Evolutionary conservation across 2,797 vertebrate species (phyloP).

Genomic region (Thamnophis elegans): DNA sequence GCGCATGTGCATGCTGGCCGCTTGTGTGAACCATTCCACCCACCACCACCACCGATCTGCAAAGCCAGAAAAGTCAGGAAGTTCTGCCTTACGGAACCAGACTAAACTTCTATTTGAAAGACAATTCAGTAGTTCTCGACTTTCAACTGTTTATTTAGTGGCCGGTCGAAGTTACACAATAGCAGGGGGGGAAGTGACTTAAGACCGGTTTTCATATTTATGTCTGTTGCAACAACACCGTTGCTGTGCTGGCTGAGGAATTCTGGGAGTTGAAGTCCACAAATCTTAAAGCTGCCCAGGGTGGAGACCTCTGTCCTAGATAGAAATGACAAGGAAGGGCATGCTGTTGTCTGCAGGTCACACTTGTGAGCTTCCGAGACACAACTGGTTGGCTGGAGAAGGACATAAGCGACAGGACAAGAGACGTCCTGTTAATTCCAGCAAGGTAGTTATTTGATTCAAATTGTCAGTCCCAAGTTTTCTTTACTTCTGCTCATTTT

Average conservation of each 20-base stretch:
- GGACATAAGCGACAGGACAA: background rate
- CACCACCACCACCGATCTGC: accelerated
- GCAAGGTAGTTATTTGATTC: background rate
- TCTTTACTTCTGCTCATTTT: background rate
- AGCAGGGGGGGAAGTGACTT: background rate
- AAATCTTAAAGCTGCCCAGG: no score
- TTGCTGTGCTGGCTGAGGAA: no score
- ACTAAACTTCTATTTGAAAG: background rate
- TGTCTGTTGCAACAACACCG: no score
- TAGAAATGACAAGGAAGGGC: background rate
- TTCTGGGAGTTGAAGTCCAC: no score
- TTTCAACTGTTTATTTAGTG: background rate
- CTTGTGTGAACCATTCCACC: no score
- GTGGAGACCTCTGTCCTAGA: no score
- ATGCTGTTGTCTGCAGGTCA: no score
- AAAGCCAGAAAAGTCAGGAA: no score
- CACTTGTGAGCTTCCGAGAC: background rate
- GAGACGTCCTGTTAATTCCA: background rate
- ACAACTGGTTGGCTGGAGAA: no score
- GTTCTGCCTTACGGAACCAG: background rate
- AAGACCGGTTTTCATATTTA: no score
- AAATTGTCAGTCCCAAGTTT: background rate
- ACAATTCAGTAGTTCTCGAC: background rate
- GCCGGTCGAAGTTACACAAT: no score
- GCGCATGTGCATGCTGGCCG: no score